Base-by-base conservation (phyloP, 2,888 invertebrate genomes). In the Scaptomyza reducta region DNA sequence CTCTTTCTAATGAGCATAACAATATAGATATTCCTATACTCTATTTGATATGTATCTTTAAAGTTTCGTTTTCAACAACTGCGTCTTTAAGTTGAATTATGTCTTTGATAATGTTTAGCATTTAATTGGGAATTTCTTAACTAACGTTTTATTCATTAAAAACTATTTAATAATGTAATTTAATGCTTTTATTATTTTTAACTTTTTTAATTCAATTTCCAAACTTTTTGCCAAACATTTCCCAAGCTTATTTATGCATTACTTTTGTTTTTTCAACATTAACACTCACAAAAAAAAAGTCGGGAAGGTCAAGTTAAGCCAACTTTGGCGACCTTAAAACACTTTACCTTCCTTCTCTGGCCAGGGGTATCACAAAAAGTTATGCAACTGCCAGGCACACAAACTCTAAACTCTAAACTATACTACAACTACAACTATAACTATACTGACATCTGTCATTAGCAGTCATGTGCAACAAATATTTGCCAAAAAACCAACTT, bases 1-100 rank as follows among this genome's bases (percentile, higher is more conserved):
- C n/a, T 7, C 10, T 54, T 70, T 54, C 60, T 82, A 87, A 82
- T 85, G 82, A 87, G 82, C 85, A 79, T 70, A 75, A 85, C 82
- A 87, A 81, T 76, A 76, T 85, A n/a, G n/a, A 75, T 73, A 65
- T 45, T 61, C 6, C 1, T 31, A 31, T n/a, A 6, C 6, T 31
- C 29, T 38, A 69, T 74, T 51, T 62, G 87, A 82, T 82, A 79
- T 65, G 76, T 55, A 85, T 82, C 86, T 78, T n/a, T 56, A 10
- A 31, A 41, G 40, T 40, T 44, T 51, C 4, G 55, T 61, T 74
- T 74, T 74, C 77, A 72, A 62, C 73, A 76, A 71, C 57, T 76
- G 47, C 72, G 22, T 61, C 16, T 42, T 55, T 47, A 56, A 38
- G 57, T 87, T 87, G 75, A 82, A 49, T 87, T 70, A 82, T 87